A percentile compares a stretch with the other conserved stretches of the same genome.
Conservation (phyloP, 2,113 vertebrate genomes). For the Serilophus lunatus region DNA sequence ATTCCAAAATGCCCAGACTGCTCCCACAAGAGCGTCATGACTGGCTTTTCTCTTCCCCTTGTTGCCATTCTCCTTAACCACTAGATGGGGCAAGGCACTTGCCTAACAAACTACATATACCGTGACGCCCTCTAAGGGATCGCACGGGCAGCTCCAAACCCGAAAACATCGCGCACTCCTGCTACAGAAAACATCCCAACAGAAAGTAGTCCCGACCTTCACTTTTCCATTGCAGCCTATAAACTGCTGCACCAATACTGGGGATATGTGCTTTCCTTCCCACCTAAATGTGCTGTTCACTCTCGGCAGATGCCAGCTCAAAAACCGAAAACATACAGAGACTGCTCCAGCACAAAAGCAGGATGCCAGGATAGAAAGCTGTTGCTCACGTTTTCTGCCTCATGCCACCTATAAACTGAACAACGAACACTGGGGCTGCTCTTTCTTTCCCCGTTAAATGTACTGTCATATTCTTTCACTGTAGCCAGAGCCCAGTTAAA, state of each 20-base stretch:
- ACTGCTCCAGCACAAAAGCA: background rate
- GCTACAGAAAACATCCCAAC: rapidly evolving
- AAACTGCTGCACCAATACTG: background rate
- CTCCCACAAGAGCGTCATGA: background rate
- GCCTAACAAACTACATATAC: rapidly evolving
- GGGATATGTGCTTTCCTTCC: background rate
- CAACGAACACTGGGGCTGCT: background rate
- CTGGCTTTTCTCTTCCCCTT: rapidly evolving
- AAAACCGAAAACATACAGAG: background rate
- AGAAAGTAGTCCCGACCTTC: background rate
- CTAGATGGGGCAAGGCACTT: background rate
- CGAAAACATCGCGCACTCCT: rapidly evolving
- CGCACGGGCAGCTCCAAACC: rapidly evolving
- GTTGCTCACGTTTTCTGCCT: background rate
- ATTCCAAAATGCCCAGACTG: background rate
- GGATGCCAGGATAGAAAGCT: background rate
- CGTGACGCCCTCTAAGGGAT: rapidly evolving
- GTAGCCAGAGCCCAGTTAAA: background rate
- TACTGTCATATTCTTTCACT: background rate
- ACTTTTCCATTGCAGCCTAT: rapidly evolving
- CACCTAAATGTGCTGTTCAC: background rate
- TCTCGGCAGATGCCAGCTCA: background rate
- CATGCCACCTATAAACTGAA: background rate
- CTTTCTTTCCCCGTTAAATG: background rate
- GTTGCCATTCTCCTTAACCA: rapidly evolving